Evolutionary conservation across 2,888 invertebrate genomes (phyloP), one percentile per base, ranked within the genome.

Genomic region (Oeneis ivallda): DNA sequence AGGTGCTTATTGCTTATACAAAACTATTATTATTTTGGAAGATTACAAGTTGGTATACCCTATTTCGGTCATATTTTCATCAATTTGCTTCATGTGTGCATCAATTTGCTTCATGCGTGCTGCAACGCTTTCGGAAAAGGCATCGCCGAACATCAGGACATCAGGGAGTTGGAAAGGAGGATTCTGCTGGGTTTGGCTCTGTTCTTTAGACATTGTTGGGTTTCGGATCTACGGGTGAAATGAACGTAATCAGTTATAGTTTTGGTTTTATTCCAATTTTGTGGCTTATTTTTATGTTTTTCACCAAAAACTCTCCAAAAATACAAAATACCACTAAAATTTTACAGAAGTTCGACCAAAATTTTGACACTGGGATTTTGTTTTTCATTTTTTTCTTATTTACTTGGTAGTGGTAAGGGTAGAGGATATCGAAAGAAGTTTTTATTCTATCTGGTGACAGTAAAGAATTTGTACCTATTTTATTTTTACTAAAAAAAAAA

Each of bases 11-110:
- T n/a, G n/a, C n/a, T n/a, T n/a, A n/a, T n/a, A n/a, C n/a, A n/a
- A n/a, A n/a, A n/a, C n/a, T n/a, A n/a, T n/a, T n/a, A n/a, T n/a
- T n/a, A n/a, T 47, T 15, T 8, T 15, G 15, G 15, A 15, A 47
- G 8, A 10, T 43, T 43, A 4, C 15, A 9, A 15, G 2, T 15
- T 8, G 47, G 47, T 19, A 19, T 72, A 85, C 86, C 83, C 83
- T 39, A 86, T 80, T 41, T 77, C 77, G 1, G 66, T 72, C 81
- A 87, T 87, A 63, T 84, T 80, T 4, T 79, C 77, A 2, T 86
- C 84, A 17, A 86, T 75, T 17, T 73, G 72, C 54, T 70, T 77
- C 83, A 87, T 86, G 59, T 86, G 81, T 6, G 78, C 75, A 0
- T 72, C 64, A 26, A 87, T 71, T 26, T 84, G 81, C 63, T 78